Percentiles rank a stretch among this genome's conserved stretches.
phyloP scores from a whole-genome alignment of 2,888 invertebrate species.

The Tridacna crocea region DNA sequence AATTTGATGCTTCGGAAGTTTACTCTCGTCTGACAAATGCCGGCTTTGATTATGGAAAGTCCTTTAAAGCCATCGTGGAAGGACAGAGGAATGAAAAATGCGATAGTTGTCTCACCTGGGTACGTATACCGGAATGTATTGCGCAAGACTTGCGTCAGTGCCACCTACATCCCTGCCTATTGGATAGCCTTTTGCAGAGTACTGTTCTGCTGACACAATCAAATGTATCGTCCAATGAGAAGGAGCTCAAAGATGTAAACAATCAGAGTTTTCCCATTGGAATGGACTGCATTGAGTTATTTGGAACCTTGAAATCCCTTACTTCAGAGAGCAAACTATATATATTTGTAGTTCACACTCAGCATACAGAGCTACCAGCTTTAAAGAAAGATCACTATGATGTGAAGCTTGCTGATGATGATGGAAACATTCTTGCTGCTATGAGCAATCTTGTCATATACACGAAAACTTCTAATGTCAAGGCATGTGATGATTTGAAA shows the following conservation, averaged over 20 bases:
- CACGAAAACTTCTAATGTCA: background rate
- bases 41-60: conserved; percentile 9
- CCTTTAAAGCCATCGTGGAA: background rate
- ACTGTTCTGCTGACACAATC: background rate
- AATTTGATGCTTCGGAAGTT: background rate
- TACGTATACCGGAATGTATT: background rate
- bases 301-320: background rate
- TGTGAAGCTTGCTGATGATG: background rate
- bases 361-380: background rate
- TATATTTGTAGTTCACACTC: background rate
- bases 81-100: background rate
- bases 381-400: conserved; percentile 13
- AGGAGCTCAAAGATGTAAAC: background rate
- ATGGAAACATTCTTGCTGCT: background rate
- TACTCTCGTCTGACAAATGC: background rate
- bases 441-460: conserved; percentile 1
- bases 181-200: conserved; percentile 24
- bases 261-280: conserved; percentile 9
- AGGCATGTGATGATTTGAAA: conserved; percentile 9
- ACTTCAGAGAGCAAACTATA: background rate
- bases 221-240: background rate
- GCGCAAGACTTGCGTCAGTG: background rate
- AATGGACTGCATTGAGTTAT: background rate
- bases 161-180: conserved; percentile 28
- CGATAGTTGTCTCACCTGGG: background rate